Base-by-base conservation (phyloP, 2,113 vertebrate species). In the Girardinichthys multiradiatus region DNA sequence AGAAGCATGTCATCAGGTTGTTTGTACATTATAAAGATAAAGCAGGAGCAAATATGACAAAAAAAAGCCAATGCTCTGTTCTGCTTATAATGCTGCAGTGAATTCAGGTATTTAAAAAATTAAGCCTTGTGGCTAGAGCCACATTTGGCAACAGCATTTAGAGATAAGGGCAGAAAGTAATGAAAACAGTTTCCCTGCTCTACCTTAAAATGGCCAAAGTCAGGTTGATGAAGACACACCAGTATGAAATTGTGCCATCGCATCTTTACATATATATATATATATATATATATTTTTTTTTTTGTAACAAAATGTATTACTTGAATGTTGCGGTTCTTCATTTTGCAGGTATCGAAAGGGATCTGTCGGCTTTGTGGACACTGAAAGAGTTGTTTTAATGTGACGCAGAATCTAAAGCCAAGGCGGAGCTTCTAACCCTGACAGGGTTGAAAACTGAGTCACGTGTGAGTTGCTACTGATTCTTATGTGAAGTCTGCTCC, bases 381-480 rank as follows among this genome's bases (percentile, higher is more conserved):
- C 48, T 54, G 70, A 86, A 85, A 74, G 73, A 78, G 63, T 77
- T 77, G 92, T 79, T 81, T 68, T 83, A 87, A 82, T 71, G 74
- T 81, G 57, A 26, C 57, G 68, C 85, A 88, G 86, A 85, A 57
- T 70, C 66, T 61, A 81, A 76, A 80, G 76, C 77, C 84, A 78
- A 86, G 84, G 79, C 76, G 68, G 87, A 89, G 79, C 76, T 83
- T 54, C 21, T 69, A 58, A 75, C 74, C 86, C 79, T 21, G 48
- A 70, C 71, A 61, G 67, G 45, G 65, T 92, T 7, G 87, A 78
- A 75, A 88, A 13, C 76, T 89, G 81, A 90, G 75, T 92, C 91
- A 73, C 79, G 66, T 80, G 9, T 81, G 87, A 51, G 75, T 89
- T 88, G 85, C 92, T 94, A 92, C 93, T 94, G 92, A 93, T 85